Base-by-base conservation (phyloP, 1,140 invertebrate species). In the Megalonaias nervosa region DNA sequence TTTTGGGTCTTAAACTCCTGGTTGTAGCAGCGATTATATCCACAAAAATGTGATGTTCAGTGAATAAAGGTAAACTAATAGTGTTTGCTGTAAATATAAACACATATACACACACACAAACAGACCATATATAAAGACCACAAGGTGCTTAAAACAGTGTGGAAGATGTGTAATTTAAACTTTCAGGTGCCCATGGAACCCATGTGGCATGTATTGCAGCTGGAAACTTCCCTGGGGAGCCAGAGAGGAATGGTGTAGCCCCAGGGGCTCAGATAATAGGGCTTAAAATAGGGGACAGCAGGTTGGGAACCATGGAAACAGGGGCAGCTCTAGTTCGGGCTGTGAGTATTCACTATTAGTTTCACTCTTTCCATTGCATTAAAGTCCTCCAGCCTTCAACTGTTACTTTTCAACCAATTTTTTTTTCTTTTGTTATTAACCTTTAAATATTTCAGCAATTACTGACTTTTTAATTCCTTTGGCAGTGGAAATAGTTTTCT, bases 221-320 rank as follows among this genome's bases (percentile, higher is more conserved):
- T 26, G 98, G 95, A 0, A 94, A 97, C 92, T 99, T 98, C 91
- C 95, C 97, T 0, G 94, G 97, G 66, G 94, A 94, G 61, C 95
- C 97, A 12, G 96, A 98, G 81, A 93, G 95, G 82, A 98, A 99
- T 92, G 98, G 98, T 3, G 93, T 99, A 4, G 98, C 98, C 2
- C 98, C 98, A 11, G 98, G 98, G 67, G 98, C 98, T 12, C 97
- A 99, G 92, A 95, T 99, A 77, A 93, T 99, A 61, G 97, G 97
- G 0, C 93, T 99, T 55, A 95, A 95, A 38, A 98, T 99, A 80
- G 97, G 94, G 77, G 98, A 99, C 91, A 94, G 94, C 66, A 93
- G 98, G 9, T 91, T 99, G 1, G 89, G 94, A 11, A 96, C 96
- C 9, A 99, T 99, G 98, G 98, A 99, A 93, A 99, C 98, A 0